Percentiles rank a stretch among this genome's conserved stretches.
Conservation (phyloP, 2,113 vertebrate genomes). For the Zeus faber region DNA sequence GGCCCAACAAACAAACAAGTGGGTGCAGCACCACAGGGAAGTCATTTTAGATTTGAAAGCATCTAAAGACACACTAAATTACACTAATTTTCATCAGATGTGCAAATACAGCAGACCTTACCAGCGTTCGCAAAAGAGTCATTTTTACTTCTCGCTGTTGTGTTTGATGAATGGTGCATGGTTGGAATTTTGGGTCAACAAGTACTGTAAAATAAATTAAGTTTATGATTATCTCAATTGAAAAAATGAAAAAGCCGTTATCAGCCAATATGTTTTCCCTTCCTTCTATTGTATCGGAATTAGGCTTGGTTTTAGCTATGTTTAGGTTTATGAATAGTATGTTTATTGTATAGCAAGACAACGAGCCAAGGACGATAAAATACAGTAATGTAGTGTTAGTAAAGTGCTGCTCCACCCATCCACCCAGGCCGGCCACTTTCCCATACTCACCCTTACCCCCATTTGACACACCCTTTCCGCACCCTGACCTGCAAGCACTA, state of each 20-base stretch:
- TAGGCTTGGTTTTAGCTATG: slow-evolving; percentile 6
- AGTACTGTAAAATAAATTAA: too few relatives aligned
- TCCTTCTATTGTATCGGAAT: background rate
- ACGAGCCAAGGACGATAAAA: background rate
- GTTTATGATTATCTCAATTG: too few relatives aligned
- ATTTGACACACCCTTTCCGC: slow-evolving; percentile 6
- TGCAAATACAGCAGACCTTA: background rate
- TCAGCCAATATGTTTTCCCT: too few relatives aligned
- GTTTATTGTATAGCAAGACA: background rate
- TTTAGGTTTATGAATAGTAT: background rate
- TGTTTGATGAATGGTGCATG: slow-evolving; percentile 2
- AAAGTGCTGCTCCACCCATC: slow-evolving; percentile 69
- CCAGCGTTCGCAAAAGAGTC: background rate
- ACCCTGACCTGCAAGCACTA: slow-evolving; percentile 44
- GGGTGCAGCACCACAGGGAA: slow-evolving; percentile 56
- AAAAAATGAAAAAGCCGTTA: too few relatives aligned
- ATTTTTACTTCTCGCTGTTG: background rate
- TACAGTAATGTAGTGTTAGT: slow-evolving; percentile 1
- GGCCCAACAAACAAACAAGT: slow-evolving; percentile 30
- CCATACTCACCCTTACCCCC: slow-evolving; percentile 26
- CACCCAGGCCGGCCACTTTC: slow-evolving; percentile 32
- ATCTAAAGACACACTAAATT: background rate
- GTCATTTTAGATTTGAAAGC: background rate
- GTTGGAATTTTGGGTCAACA: slow-evolving; percentile 6
- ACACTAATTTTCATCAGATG: background rate